Percentiles rank a stretch among this genome's conserved stretches.
Evolutionary conservation across 2,888 invertebrate genomes (phyloP).

Genomic region (Protonemura montana): DNA sequence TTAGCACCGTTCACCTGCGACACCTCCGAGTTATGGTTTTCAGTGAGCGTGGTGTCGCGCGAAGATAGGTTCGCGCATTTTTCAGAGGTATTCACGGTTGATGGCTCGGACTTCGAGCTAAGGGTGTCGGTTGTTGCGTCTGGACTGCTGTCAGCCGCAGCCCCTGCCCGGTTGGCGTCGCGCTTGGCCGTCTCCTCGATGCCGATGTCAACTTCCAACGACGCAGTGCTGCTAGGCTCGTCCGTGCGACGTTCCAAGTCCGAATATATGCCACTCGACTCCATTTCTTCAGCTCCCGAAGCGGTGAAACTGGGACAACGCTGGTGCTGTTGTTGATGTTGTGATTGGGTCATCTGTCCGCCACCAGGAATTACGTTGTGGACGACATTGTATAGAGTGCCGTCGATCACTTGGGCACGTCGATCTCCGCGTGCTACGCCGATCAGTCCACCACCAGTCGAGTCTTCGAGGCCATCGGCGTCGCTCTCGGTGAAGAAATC

Average conservation of each 20-base stretch:
- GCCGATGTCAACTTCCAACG: not conserved
- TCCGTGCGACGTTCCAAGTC: constrained; percentile 82
- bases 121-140: constrained; percentile 67
- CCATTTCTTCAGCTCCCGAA: constrained; percentile 80
- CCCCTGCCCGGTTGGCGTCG: not conserved
- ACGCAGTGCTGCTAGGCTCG: constrained; percentile 55
- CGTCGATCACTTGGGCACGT: constrained; percentile 85
- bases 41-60: not conserved
- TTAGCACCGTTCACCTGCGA: not conserved
- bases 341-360: constrained; percentile 46
- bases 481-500: constrained; percentile 92
- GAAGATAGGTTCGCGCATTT: not conserved
- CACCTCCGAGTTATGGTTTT: not conserved
- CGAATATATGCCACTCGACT: constrained; percentile 88
- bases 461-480: constrained; percentile 82
- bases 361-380: constrained; percentile 46
- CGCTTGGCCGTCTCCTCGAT: constrained; percentile 21
- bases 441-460: constrained; percentile 58
- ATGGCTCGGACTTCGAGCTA: constrained; percentile 53
- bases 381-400: constrained; percentile 77
- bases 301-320: constrained; percentile 59
- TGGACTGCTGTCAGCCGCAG: constrained; percentile 68
- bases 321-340: constrained; percentile 39
- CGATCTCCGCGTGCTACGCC: constrained; percentile 62
- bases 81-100: constrained; percentile 35